Conservation (phyloP, 2,888 invertebrate genomes). For the Platycnemis pennipes region DNA sequence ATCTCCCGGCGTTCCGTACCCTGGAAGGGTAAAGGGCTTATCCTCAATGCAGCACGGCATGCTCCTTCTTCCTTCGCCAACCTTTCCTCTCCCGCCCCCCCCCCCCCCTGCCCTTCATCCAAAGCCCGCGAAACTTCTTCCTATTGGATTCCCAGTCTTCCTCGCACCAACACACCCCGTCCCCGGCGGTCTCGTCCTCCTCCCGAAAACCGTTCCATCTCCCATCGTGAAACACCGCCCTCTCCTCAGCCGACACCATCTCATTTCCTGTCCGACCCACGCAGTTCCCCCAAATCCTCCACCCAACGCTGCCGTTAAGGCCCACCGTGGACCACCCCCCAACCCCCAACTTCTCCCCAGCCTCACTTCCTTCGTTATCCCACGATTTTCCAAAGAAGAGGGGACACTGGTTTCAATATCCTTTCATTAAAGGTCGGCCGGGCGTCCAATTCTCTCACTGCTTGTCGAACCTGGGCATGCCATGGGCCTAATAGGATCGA, state of each 20-base stretch:
- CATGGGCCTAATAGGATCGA: no score
- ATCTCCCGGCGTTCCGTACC: constrained; percentile 44
- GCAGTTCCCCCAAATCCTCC: neutral
- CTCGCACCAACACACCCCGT: neutral
- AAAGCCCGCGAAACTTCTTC: neutral
- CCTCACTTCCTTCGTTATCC: neutral
- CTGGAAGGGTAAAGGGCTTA: constrained; percentile 38
- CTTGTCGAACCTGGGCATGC: neutral
- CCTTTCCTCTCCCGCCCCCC: neutral
- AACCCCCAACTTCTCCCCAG: no score
- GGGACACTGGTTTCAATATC: neutral
- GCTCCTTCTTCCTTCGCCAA: neutral
- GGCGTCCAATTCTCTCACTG: neutral
- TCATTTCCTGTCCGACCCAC: neutral
- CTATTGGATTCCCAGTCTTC: neutral
- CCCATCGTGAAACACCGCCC: neutral
- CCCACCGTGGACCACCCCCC: no score
- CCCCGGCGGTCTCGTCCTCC: neutral
- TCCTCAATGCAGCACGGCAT: neutral
- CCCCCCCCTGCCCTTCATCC: neutral
- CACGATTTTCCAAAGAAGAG: neutral
- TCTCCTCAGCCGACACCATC: neutral
- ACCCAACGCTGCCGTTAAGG: neutral
- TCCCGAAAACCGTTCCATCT: neutral
- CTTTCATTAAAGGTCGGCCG: neutral